These are phyloP conservation scores for Calliphora vomitoria DNA, from an alignment of 2,888 invertebrate genomes.

Conservation along the genomic window DNA sequence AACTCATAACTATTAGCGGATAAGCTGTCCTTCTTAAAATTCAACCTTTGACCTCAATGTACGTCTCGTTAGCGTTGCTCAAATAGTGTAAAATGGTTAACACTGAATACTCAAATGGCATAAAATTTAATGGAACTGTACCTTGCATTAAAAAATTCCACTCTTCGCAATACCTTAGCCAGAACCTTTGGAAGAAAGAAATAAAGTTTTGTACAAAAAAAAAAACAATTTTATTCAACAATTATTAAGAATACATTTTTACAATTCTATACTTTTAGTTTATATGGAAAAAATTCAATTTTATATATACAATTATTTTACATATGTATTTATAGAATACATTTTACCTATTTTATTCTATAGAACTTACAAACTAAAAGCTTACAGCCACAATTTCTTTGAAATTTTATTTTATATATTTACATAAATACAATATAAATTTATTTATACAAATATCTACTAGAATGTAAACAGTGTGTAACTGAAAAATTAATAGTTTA, in stretches of 20 bases:
- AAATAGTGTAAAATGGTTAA: too few species aligned
- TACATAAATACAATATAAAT: too few species aligned
- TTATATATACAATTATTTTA: slow-evolving; percentile 11
- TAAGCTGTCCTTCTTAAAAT: too few species aligned
- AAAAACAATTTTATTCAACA: not conserved
- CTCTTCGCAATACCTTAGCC: not conserved
- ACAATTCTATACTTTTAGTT: not conserved
- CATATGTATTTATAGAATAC: not conserved
- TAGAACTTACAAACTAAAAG: not conserved
- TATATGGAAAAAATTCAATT: not conserved
- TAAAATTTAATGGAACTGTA: too few species aligned
- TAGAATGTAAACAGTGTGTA: not conserved
- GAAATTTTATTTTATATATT: not conserved
- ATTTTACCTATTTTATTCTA: not conserved
- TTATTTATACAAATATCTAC: not conserved
- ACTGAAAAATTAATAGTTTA: too few species aligned
- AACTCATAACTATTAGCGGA: too few species aligned
- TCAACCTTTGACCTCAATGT: too few species aligned
- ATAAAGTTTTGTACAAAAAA: not conserved
- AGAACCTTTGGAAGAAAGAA: not conserved
- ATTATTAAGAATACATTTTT: not conserved
- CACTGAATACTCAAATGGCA: too few species aligned
- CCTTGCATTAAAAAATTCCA: too few species aligned
- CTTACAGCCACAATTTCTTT: slow-evolving; percentile 42
- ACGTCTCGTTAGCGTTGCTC: too few species aligned